Evolutionary conservation across 1,140 invertebrate genomes (phyloP).

Genomic region (Sinella curviseta): DNA sequence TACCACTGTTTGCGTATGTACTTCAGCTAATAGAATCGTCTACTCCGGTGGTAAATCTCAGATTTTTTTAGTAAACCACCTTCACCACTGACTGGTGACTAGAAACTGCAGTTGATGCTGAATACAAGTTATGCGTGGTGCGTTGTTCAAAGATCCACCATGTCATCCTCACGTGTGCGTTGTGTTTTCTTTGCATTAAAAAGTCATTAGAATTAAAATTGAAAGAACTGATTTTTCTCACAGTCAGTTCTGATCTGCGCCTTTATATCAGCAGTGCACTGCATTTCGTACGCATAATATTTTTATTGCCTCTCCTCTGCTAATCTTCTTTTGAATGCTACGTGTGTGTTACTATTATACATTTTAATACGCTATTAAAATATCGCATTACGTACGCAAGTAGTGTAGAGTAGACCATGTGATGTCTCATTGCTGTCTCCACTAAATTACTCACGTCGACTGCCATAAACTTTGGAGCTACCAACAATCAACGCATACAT

Average conservation of each 20-base stretch:
- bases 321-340: no score
- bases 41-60: slow-evolving; percentile 8
- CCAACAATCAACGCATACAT: neutral
- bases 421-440: neutral
- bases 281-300: neutral
- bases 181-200: slow-evolving; percentile 18
- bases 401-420: neutral
- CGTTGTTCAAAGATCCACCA: neutral
- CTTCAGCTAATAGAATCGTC: slow-evolving; percentile 1
- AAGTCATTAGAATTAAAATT: slow-evolving; percentile 5
- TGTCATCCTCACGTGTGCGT: neutral
- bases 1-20: neutral
- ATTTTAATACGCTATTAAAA: neutral
- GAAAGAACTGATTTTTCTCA: neutral
- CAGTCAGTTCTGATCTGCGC: no score
- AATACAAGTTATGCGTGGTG: neutral
- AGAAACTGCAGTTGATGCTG: neutral
- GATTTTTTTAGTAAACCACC: neutral
- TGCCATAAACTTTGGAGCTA: neutral
- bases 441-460: neutral
- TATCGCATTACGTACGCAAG: neutral
- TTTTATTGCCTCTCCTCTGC: no score
- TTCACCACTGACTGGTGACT: neutral
- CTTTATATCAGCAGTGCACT: neutral
- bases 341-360: neutral